Evolutionary conservation across 2,113 vertebrate species (phyloP).

Genomic region (Strix uralensis): DNA sequence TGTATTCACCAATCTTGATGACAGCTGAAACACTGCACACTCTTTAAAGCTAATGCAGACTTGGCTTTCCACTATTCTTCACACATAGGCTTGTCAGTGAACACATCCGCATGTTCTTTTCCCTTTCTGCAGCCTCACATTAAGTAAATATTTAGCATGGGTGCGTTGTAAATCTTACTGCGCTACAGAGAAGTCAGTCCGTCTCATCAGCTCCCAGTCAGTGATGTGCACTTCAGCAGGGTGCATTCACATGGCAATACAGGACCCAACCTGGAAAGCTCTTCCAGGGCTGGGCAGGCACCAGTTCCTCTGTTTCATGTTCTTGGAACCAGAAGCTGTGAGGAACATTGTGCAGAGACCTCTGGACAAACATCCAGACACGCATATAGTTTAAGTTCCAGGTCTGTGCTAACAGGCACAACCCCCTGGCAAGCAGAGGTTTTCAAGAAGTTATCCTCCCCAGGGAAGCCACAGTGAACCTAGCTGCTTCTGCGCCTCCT

Average conservation of each 20-base stretch:
- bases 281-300: background rate
- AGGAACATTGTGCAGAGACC: background rate
- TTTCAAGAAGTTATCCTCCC: background rate
- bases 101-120: background rate
- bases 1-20: background rate
- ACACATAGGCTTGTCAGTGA: background rate
- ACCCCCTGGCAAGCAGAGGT: background rate
- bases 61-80: background rate
- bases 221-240: background rate
- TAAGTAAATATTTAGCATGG: constrained; percentile 16
- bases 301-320: background rate
- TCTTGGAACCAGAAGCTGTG: background rate
- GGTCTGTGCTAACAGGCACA: background rate
- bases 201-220: background rate
- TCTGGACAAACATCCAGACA: background rate
- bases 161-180: background rate
- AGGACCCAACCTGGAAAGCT: background rate
- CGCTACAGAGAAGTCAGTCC: background rate
- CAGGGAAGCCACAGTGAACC: background rate
- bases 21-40: background rate
- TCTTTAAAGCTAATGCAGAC: background rate
- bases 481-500: background rate
- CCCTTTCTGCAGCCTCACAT: background rate
- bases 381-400: rapidly evolving
- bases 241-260: background rate